phyloP scores from a whole-genome alignment of 1,140 invertebrate species.

The Drosophila mayri region DNA sequence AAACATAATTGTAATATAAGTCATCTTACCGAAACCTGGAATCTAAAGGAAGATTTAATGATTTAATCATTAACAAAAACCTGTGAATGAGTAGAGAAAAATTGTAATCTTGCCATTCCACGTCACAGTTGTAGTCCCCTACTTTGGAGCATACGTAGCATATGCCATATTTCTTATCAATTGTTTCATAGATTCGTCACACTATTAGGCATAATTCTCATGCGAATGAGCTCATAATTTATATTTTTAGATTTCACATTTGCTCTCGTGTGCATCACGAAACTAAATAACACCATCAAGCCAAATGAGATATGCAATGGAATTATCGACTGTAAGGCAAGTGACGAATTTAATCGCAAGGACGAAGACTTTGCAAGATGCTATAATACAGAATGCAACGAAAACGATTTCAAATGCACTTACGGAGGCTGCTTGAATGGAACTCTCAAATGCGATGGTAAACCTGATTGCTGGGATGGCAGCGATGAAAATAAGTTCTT shows the following conservation, averaged over 20 bases:
- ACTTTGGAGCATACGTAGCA: neutral
- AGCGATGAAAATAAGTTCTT: conserved; percentile 34
- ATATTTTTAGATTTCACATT: conserved; percentile 1
- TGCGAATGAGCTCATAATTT: neutral
- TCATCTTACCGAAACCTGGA: neutral
- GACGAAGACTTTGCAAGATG: conserved; percentile 86
- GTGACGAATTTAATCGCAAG: neutral
- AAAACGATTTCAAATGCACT: conserved; percentile 19
- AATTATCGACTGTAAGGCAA: conserved; percentile 86
- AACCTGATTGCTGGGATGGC: conserved; percentile 29
- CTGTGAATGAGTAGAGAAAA: neutral
- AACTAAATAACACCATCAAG: neutral
- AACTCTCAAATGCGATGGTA: conserved; percentile 3
- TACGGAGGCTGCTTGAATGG: conserved; percentile 40
- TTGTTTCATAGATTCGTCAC: neutral
- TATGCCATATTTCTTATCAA: neutral
- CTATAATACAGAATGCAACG: neutral
- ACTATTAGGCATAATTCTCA: neutral
- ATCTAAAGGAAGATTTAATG: no score
- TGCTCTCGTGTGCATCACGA: neutral
- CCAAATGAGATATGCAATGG: conserved; percentile 29
- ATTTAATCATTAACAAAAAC: neutral
- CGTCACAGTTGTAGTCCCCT: neutral
- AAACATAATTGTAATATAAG: neutral
- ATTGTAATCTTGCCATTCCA: neutral